Conservation (phyloP, 2,888 invertebrate species). For the Malacosoma neustria region DNA sequence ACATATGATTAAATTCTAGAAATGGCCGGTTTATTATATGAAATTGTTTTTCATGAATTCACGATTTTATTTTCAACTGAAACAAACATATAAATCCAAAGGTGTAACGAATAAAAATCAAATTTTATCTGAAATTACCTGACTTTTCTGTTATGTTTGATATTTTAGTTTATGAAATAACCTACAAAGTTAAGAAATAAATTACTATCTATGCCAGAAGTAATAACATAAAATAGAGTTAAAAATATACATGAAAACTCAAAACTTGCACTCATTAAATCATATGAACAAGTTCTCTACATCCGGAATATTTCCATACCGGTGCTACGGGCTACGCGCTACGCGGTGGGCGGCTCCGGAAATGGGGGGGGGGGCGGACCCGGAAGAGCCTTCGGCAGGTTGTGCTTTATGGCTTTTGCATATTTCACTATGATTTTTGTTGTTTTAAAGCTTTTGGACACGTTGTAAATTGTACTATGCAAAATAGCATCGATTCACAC, state of each 20-base stretch:
- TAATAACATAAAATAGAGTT: too few relatives aligned
- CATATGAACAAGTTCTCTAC: conserved; percentile 19
- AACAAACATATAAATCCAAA: too few relatives aligned
- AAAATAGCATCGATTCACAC: too few relatives aligned
- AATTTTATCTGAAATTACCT: too few relatives aligned
- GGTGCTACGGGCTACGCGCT: conserved; percentile 5
- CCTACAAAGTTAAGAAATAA: too few relatives aligned
- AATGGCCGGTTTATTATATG: neutral
- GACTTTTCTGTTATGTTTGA: too few relatives aligned
- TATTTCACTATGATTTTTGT: neutral
- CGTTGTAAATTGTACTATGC: neutral
- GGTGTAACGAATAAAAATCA: too few relatives aligned
- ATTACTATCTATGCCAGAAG: too few relatives aligned
- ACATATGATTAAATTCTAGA: neutral
- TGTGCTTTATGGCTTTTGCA: conserved; percentile 3
- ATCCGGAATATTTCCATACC: conserved; percentile 19
- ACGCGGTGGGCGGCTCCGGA: conserved; percentile 1
- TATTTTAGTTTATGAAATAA: too few relatives aligned
- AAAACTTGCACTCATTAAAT: conserved; percentile 10
- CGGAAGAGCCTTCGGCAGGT: conserved; percentile 6
- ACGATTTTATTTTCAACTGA: too few relatives aligned
- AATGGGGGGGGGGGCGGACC: conserved; percentile 6
- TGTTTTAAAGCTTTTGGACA: neutral
- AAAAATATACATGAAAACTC: conserved; percentile 1
- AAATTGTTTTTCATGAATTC: too few relatives aligned